Evolutionary conservation across 2,888 invertebrate species (phyloP), one percentile per base, ranked within the genome.

Genomic region (Peribatodes rhomboidaria): DNA sequence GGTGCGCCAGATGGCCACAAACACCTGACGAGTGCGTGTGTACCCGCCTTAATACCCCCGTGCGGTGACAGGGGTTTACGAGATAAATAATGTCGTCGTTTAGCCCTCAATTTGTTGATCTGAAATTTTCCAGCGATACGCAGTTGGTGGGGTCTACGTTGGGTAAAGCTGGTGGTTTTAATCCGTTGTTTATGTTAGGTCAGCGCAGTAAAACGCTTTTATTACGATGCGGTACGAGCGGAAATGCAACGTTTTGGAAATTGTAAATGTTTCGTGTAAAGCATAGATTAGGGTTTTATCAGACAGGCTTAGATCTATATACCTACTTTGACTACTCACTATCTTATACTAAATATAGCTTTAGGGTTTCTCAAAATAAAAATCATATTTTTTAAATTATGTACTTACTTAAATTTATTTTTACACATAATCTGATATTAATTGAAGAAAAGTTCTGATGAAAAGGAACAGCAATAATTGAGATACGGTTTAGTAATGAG

Each of bases 71-170:
- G 73, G 76, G 77, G 78, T 71, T 72, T 64, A 54, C 49, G 73
- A 79, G 73, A 83, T 79, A 83, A 83, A 79, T 82, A 81, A 77
- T 75, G 71, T 72, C 75, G 72, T 75, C 79, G 79, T 76, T 79
- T 77, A 78, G 70, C 71, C 76, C 76, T 77, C 79, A 76, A 84
- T 84, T 82, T 81, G 82, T 81, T 75, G 76, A 69, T 77, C 67
- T 70, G 68, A 72, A 71, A 79, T 72, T 77, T 73, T 65, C 71
- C 67, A 63, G 39, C 60, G 62, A 57, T 63, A 55, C 64, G 20
- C 37, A 56, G 58, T 39, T 20, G 58, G 50, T 18, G 53, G 16
- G 54, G 54, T 41, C 50, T 35, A 57, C 50, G 49, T 41, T 16
- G 64, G 59, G 49, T 37, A 47, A 33, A 53, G 46, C 52, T 54